Conservation (phyloP, 2,888 invertebrate species). For the Augiades crinisus region DNA sequence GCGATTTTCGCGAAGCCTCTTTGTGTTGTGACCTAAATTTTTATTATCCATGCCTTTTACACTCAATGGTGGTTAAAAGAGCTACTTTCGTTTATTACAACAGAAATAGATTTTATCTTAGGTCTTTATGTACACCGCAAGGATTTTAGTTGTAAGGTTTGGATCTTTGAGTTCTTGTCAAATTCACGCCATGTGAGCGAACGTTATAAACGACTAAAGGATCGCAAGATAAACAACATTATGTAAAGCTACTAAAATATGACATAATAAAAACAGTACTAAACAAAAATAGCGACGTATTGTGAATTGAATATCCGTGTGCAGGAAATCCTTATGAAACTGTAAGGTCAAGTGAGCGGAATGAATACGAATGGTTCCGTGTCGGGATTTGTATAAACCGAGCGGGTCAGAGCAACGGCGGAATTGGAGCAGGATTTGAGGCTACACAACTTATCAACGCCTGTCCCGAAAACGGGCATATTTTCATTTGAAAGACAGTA, state of each 20-base stretch:
- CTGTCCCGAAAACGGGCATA: neutral
- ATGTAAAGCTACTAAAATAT: too few species aligned
- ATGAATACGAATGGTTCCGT: constrained; percentile 24
- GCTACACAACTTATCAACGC: constrained; percentile 5
- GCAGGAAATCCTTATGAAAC: constrained; percentile 18
- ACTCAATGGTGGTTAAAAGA: constrained; percentile 2
- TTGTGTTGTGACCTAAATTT: constrained; percentile 16
- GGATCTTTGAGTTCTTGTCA: too few species aligned
- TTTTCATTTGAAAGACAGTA: neutral
- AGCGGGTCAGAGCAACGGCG: constrained; percentile 12
- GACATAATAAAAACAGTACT: neutral
- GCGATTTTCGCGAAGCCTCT: constrained; percentile 8
- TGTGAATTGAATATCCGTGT: constrained; percentile 13
- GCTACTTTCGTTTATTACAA: neutral
- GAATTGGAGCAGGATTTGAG: constrained; percentile 13
- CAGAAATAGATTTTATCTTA: too few species aligned
- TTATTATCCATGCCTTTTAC: constrained; percentile 4
- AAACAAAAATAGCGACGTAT: neutral
- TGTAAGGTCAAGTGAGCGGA: constrained; percentile 22
- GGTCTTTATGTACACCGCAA: too few species aligned
- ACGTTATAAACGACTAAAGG: too few species aligned
- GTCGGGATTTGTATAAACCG: constrained; percentile 22
- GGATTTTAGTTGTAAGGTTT: too few species aligned
- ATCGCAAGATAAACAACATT: neutral
- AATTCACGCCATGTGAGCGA: too few species aligned